These are phyloP conservation scores for Leptinotarsa juncta DNA, from an alignment of 2,888 invertebrate species.

Conservation along the genomic window DNA sequence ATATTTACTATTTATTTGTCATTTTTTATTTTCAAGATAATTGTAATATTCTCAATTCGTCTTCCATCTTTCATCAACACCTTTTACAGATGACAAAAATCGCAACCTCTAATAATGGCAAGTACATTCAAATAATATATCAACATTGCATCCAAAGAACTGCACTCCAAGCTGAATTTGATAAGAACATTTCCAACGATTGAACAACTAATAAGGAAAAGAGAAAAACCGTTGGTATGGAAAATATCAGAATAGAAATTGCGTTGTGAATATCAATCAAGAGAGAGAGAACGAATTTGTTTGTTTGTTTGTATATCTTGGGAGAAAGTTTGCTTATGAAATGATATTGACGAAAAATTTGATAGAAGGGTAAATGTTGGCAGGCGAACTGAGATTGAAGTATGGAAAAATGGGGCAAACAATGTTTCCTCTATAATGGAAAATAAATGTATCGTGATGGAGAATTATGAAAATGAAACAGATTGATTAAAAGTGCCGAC, in stretches of 20 bases:
- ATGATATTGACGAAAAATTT: background rate
- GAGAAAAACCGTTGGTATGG: background rate
- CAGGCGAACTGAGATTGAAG: background rate
- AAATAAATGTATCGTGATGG: too few relatives aligned
- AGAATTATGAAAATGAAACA: too few relatives aligned
- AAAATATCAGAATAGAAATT: background rate
- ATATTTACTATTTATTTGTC: too few relatives aligned
- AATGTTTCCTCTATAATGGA: too few relatives aligned
- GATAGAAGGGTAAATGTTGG: background rate
- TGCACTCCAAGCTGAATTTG: background rate
- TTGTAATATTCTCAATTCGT: too few relatives aligned
- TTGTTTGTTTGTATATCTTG: slow-evolving; percentile 8
- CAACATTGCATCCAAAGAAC: too few relatives aligned
- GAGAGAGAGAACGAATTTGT: background rate
- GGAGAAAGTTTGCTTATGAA: slow-evolving; percentile 1
- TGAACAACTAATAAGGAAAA: background rate
- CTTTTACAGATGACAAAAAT: too few relatives aligned
- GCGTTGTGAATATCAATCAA: slow-evolving; percentile 7
- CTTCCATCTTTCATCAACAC: too few relatives aligned
- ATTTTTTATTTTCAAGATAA: too few relatives aligned
- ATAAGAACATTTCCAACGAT: background rate
- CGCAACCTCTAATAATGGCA: too few relatives aligned
- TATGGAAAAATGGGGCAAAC: background rate
- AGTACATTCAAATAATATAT: too few relatives aligned
- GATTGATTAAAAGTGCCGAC: too few relatives aligned